Base-by-base conservation (phyloP, 2,797 vertebrate species). In the Eulemur mongoz region DNA sequence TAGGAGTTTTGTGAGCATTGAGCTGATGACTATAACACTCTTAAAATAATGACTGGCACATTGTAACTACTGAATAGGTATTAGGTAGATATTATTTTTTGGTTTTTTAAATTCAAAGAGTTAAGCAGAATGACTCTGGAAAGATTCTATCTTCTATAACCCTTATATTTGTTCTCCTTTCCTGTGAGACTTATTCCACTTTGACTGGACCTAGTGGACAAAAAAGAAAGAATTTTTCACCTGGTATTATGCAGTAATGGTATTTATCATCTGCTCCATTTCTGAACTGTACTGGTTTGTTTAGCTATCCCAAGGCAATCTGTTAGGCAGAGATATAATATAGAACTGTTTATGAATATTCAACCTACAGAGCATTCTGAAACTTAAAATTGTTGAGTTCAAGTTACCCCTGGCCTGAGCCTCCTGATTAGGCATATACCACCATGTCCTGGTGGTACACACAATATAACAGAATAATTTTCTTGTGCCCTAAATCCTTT, bases 231-330 rank as follows among this genome's bases (percentile, higher is more conserved):
- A 92, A 57, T 83, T 63, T 91, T 54, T 48, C 10, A 52, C 18
- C 59, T 86, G 81, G 18, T 75, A 23, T 81, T 93, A 70, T 45
- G 25, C 5, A 93, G 0, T 59, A 63, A 15, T 45, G 12, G 7
- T 80, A 48, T 93, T 97, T 93, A 79, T 78, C 59, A 76, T 78
- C 57, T 85, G 8, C 14, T 84, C n/a, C 38, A 52, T 87, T 89
- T 95, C 85, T 94, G 35, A 76, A 63, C 48, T 93, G 4, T 85
- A 22, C 73, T 87, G 20, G n/a, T 75, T 65, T 92, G n/a, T 75
- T 65, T 92, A 52, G 57, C 20, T 88, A n/a, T 95, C 22, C 35
- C 35, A 67, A 54, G 17, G 22, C 20, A 80, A 92, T 52, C 38
- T 75, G 25, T 63, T 80, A 86, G 52, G 7, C 9, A 57, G 14